These are phyloP conservation scores for Perdita meconis DNA, from an alignment of 2,888 invertebrate genomes.

Conservation along the genomic window DNA sequence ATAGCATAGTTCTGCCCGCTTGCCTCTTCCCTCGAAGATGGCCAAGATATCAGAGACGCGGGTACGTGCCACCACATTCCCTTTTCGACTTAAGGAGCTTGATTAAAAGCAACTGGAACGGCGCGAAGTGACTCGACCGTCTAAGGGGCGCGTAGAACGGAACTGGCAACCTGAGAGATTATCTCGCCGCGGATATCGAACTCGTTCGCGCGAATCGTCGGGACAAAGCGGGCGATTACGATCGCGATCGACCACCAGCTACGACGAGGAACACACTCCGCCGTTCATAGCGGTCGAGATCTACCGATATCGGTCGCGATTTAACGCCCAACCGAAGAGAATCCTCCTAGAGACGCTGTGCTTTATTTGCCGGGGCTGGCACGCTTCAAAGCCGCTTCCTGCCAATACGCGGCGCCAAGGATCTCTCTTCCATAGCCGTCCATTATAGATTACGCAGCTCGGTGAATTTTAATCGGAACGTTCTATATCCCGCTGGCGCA, in stretches of 20 bases:
- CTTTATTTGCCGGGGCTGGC: slow-evolving; percentile 28
- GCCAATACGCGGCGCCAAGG: background rate
- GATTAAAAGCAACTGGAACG: slow-evolving; percentile 66
- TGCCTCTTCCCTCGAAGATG: slow-evolving; percentile 10
- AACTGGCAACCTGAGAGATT: slow-evolving; percentile 42
- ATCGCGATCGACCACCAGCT: slow-evolving; percentile 51
- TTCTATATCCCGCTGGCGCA: background rate
- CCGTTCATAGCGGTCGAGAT: background rate
- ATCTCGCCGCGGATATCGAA: slow-evolving; percentile 48
- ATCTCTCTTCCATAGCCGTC: background rate
- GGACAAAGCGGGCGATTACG: slow-evolving; percentile 53
- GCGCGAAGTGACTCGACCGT: too few relatives aligned
- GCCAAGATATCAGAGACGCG: slow-evolving; percentile 31
- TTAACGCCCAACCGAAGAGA: slow-evolving; percentile 23
- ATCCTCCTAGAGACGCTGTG: slow-evolving; percentile 4
- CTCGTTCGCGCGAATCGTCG: slow-evolving; percentile 40
- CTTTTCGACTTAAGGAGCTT: slow-evolving; percentile 59
- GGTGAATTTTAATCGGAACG: slow-evolving; percentile 46
- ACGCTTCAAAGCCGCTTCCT: slow-evolving; percentile 14
- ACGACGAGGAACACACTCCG: slow-evolving; percentile 25
- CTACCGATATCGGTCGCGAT: slow-evolving; percentile 39
- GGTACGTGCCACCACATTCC: slow-evolving; percentile 64
- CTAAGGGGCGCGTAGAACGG: background rate
- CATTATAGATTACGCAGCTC: slow-evolving; percentile 43
- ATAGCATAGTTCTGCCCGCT: slow-evolving; percentile 12